Conservation (phyloP, 1,140 invertebrate species). For the Halesus radiatus region DNA sequence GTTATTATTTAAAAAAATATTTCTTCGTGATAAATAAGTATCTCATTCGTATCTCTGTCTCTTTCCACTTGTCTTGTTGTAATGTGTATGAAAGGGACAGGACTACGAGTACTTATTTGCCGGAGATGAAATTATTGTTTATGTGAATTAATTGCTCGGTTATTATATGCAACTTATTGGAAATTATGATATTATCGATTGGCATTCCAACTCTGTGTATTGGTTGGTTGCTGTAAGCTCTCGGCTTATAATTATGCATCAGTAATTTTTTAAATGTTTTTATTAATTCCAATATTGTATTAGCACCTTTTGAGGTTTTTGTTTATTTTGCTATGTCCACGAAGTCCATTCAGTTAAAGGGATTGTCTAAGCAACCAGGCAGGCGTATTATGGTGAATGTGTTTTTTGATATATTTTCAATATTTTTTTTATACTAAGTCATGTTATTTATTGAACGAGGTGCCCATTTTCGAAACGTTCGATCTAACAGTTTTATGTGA, state of each 20-base stretch:
- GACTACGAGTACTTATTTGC: background rate
- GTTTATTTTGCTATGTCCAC: background rate
- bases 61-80: background rate
- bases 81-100: slow-evolving; percentile 31
- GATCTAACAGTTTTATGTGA: background rate
- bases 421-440: slow-evolving; percentile 13
- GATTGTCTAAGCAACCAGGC: slow-evolving; percentile 12
- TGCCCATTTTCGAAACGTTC: slow-evolving; percentile 27
- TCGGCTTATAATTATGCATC: background rate
- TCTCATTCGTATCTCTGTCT: slow-evolving; percentile 19
- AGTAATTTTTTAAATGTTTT: background rate
- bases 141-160: too few relatives aligned
- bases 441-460: slow-evolving; percentile 32
- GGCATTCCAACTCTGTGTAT: background rate
- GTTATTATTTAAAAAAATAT: background rate
- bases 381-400: slow-evolving; percentile 26
- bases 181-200: too few relatives aligned
- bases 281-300: background rate
- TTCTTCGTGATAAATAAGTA: background rate
- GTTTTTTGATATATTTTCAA: slow-evolving; percentile 21
- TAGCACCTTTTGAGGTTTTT: background rate
- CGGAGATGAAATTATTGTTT: background rate
- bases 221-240: background rate
- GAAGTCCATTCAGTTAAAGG: background rate
- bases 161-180: too few relatives aligned